Base-by-base conservation (phyloP, 2,113 vertebrate species). In the Alethe diademata region DNA sequence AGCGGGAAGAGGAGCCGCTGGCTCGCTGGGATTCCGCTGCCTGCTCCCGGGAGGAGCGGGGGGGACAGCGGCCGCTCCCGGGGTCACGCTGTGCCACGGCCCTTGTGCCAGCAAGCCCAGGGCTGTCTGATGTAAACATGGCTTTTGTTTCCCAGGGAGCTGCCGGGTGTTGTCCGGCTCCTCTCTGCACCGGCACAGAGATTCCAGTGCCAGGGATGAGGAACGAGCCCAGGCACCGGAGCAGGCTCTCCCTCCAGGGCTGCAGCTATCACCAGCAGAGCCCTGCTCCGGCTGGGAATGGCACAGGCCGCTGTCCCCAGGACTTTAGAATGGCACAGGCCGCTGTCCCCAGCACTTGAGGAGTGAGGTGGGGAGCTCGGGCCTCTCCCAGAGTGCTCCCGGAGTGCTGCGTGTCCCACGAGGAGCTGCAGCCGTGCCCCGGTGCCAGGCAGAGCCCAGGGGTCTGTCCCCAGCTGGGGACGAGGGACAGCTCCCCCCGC, bases 201-300 rank as follows among this genome's bases (percentile, higher is more conserved):
- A 61, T 48, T 17, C 19, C 57, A 42, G 11, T 1, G 70, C 36
- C 19, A 5, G 47, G 54, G 28, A 45, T 22, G 36, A 38, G 38
- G 45, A 70, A 5, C 0, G 29, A 42, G 83, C 28, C 1, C 51
- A 4, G 22, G 40, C 4, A 0, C 8, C 1, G 9, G 81, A 78
- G 95, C 16, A 0, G 87, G 91, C 57, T 89, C 88, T 87, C 69
- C 92, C 94, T 96, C 93, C 96, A 95, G 91, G 62, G 2, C 48
- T 8, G 61, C 81, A 28, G 90, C 90, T 69, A 14, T 92, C 89
- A 94, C 92, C 78, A 56, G 92, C 93, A 96, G 94, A 96, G 91
- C 94, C 61, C 89, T 23, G 86, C 86, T 92, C 80, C 25, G 4
- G 36, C 33, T 35, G 66, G 92, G 7, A 26, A 35, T 4, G 74